Conservation (phyloP, 1,140 invertebrate genomes). For the Hermetia illucens region DNA sequence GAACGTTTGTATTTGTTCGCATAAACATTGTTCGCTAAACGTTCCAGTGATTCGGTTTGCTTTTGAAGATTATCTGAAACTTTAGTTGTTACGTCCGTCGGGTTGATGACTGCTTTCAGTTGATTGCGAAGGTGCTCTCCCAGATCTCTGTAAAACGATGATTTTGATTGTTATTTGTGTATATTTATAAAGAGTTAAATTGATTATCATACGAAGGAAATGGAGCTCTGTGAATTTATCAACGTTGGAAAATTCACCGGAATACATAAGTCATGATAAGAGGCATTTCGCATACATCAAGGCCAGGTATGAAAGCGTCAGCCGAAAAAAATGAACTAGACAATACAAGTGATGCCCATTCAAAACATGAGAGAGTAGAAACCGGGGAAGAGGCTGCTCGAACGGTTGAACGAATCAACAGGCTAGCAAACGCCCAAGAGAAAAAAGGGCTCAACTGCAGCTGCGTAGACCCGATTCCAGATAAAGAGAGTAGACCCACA, state of each 20-base stretch:
- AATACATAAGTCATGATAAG: too few species aligned
- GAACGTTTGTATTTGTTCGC: slow-evolving; percentile 44
- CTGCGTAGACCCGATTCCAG: too few species aligned
- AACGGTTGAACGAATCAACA: too few species aligned
- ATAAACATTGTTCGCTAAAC: slow-evolving; percentile 53
- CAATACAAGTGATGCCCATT: too few species aligned
- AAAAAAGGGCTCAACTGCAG: too few species aligned
- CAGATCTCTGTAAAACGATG: slow-evolving; percentile 50
- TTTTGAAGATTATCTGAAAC: slow-evolving; percentile 43
- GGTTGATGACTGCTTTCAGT: slow-evolving; percentile 47
- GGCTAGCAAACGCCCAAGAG: too few species aligned
- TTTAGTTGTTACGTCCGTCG: slow-evolving; percentile 36
- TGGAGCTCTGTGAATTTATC: background rate
- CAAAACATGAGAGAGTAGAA: too few species aligned
- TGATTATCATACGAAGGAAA: slow-evolving; percentile 2
- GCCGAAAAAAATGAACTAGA: too few species aligned
- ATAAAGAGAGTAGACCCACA: too few species aligned
- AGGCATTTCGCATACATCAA: too few species aligned
- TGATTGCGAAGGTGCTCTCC: slow-evolving; percentile 56
- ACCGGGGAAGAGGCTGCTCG: too few species aligned
- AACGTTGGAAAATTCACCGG: background rate
- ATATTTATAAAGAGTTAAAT: slow-evolving; percentile 6
- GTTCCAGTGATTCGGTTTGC: slow-evolving; percentile 52
- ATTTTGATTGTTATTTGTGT: slow-evolving; percentile 8
- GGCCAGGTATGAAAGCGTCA: too few species aligned